These are phyloP conservation scores for Linepithema humile DNA, from an alignment of 1,140 invertebrate species.

Conservation along the genomic window DNA sequence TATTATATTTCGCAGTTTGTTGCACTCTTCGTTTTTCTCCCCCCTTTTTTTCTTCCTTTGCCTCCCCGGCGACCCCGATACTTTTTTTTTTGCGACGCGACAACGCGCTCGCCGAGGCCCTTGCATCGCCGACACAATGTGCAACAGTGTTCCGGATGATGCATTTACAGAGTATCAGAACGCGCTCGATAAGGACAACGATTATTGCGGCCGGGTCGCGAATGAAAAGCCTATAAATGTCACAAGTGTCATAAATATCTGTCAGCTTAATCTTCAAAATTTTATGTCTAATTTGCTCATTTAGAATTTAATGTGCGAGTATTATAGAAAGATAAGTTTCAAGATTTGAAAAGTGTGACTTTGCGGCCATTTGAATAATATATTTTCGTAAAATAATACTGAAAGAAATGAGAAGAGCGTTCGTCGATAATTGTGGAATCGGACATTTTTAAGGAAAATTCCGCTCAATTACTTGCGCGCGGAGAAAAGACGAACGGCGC, in stretches of 20 bases:
- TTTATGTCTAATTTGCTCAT: too few relatives aligned
- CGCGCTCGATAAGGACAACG: neutral
- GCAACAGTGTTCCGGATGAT: conserved; percentile 23
- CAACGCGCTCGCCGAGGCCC: neutral
- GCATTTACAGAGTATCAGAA: neutral
- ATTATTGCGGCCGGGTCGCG: neutral
- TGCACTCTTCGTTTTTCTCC: conserved; percentile 20
- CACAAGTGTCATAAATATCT: too few relatives aligned
- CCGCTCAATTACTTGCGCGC: too few relatives aligned
- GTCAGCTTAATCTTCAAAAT: too few relatives aligned
- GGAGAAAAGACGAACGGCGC: conserved; percentile 37
- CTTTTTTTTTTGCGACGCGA: neutral
- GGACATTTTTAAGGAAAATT: too few relatives aligned
- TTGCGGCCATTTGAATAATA: too few relatives aligned
- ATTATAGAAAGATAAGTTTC: too few relatives aligned
- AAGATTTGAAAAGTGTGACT: too few relatives aligned
- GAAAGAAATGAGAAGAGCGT: too few relatives aligned
- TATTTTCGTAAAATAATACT: too few relatives aligned
- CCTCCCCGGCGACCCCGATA: conserved; percentile 4
- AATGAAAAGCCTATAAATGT: neutral
- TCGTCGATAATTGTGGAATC: too few relatives aligned
- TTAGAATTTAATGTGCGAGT: too few relatives aligned
- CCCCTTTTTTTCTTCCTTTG: neutral
- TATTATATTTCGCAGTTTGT: conserved; percentile 66
- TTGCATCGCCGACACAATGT: neutral